These are phyloP conservation scores for Lumbricus terrestris DNA, from an alignment of 2,888 invertebrate genomes.

Conservation along the genomic window DNA sequence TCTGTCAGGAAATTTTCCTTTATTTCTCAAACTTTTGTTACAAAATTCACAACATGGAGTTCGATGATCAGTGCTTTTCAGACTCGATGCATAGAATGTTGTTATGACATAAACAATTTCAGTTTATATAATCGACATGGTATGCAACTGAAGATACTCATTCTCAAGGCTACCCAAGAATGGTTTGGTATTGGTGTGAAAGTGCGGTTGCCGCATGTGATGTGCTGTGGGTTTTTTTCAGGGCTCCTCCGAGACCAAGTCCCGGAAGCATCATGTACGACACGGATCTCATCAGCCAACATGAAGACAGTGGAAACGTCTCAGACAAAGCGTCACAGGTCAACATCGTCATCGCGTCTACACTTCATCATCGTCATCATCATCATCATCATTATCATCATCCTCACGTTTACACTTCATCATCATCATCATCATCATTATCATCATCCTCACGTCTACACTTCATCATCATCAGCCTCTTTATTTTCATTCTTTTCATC, in stretches of 20 bases:
- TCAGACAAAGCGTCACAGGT: constrained; percentile 13
- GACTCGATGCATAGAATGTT: too few species aligned
- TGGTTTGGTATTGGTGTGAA: too few species aligned
- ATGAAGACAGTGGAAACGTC: constrained; percentile 6
- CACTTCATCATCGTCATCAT: background rate
- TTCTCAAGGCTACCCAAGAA: background rate
- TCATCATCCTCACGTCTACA: background rate
- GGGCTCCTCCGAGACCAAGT: constrained; percentile 85
- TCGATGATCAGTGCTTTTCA: too few species aligned
- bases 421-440: background rate
- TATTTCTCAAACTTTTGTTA: too few species aligned
- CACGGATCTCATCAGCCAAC: background rate
- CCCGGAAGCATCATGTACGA: constrained; percentile 76
- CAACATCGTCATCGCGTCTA: background rate
- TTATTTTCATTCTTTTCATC: background rate
- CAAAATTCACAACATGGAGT: too few species aligned
- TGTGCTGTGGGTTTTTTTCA: background rate
- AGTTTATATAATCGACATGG: too few species aligned
- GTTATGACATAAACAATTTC: too few species aligned
- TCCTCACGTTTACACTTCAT: too few species aligned
- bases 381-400: background rate
- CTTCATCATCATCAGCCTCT: background rate
- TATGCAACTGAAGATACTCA: background rate
- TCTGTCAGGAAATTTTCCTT: too few species aligned
- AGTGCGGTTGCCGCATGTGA: too few species aligned